Evolutionary conservation across 2,888 invertebrate genomes (phyloP), one percentile per base, ranked within the genome.

Genomic region (Hypomecis punctinalis): DNA sequence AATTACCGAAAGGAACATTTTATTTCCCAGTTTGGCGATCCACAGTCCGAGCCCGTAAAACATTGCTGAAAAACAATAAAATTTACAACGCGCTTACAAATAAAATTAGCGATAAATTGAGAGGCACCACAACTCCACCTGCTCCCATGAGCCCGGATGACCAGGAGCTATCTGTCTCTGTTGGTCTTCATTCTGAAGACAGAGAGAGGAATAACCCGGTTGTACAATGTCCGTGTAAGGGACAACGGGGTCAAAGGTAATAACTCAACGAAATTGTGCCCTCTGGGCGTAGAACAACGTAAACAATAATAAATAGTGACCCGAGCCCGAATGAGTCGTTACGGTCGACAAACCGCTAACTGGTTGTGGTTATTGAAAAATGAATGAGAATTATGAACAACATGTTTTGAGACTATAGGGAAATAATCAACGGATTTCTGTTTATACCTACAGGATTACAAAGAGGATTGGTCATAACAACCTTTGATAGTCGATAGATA

Each of bases 91-190:
- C 74, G 77, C 75, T 81, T 77, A 81, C 81, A 81, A 82, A 87
- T 86, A 87, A 88, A 90, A 90, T 89, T 87, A 87, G 86, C 86
- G 82, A 90, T 91, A 91, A 91, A 91, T 91, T 86, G 85, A 81
- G 85, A 84, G 83, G 81, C 84, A 82, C 82, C 81, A 80, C 70
- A 78, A 77, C 62, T 75, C 82, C 91, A 91, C 91, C 91, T 91
- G 90, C 78, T 85, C 77, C 73, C 77, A 70, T 1, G 54, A 23
- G 59, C 79, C 78, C 65, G 72, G 76, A 74, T 54, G 63, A 56
- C 57, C 58, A 54, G 42, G 46, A 46, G 11, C 36, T 13, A 39
- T 35, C 13, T 36, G 13, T 53, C 36, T 6, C 36, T 49, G 39
- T 63, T 55, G 42, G 10, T 54, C 10, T 13, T 5, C 5, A 4